These are phyloP conservation scores for Phortica okadai DNA, from an alignment of 2,888 invertebrate genomes.

Conservation along the genomic window DNA sequence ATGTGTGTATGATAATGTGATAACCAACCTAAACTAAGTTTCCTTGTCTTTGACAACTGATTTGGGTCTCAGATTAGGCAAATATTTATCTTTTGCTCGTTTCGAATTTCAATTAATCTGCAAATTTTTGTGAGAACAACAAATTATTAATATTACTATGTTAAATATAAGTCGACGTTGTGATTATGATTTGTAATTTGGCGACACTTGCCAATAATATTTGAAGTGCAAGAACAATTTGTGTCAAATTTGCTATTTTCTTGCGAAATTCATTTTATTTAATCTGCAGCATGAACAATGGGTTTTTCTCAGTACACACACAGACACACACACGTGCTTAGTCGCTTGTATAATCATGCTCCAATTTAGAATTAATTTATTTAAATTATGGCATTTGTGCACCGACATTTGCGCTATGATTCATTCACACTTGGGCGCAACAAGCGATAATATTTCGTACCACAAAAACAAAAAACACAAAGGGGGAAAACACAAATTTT, in stretches of 20 bases:
- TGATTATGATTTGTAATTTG: too few species aligned
- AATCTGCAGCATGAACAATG: neutral
- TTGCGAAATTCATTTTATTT: too few species aligned
- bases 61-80: conserved; percentile 66
- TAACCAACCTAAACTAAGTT: conserved; percentile 47
- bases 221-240: too few species aligned
- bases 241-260: too few species aligned
- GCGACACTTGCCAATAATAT: too few species aligned
- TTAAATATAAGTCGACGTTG: neutral
- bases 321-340: neutral
- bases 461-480: conserved; percentile 51
- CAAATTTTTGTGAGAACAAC: neutral
- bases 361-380: conserved; percentile 60
- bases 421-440: conserved; percentile 24
- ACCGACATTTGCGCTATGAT: conserved; percentile 5
- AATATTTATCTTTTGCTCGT: conserved; percentile 57
- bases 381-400: conserved; percentile 52
- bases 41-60: conserved; percentile 59
- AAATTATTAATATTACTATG: neutral
- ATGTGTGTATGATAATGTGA: neutral
- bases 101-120: conserved; percentile 32
- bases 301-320: conserved; percentile 4
- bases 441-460: conserved; percentile 62
- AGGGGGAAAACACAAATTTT: conserved; percentile 6
- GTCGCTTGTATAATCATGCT: neutral